These are phyloP conservation scores for Sitta carolinensis DNA, from an alignment of 2,797 vertebrate species.

Conservation along the genomic window DNA sequence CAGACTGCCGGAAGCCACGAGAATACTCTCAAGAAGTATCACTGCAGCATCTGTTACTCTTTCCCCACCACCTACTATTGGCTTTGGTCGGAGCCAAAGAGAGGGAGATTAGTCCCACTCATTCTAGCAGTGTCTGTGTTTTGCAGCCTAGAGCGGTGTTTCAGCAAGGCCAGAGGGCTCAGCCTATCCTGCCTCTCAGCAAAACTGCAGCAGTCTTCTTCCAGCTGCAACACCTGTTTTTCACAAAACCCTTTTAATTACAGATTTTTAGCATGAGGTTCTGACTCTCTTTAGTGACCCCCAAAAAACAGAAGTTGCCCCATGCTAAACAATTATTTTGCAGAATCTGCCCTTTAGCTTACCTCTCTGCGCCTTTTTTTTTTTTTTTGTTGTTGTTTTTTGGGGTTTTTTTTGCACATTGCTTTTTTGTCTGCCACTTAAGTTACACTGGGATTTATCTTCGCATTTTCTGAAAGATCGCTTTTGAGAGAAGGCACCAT, in stretches of 20 bases:
- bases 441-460: not conserved
- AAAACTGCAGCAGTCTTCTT: not conserved
- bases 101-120: not conserved
- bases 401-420: not conserved
- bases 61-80: not conserved
- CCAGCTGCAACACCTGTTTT: not conserved
- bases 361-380: not conserved
- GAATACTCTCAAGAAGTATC: not conserved
- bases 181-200: not conserved
- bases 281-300: not conserved
- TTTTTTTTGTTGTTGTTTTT: not conserved
- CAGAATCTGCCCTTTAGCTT: not conserved
- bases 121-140: not conserved
- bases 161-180: not conserved
- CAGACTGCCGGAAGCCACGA: not conserved
- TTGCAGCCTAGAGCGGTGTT: not conserved
- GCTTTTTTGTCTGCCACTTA: not conserved
- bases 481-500: not conserved
- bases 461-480: not conserved
- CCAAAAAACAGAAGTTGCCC: not conserved
- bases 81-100: not conserved
- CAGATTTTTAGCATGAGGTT: not conserved
- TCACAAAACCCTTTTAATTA: not conserved
- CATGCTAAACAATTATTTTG: not conserved
- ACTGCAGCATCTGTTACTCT: not conserved